Conservation (phyloP, 2,888 invertebrate genomes). For the Sinopyrophorus schimmeli region DNA sequence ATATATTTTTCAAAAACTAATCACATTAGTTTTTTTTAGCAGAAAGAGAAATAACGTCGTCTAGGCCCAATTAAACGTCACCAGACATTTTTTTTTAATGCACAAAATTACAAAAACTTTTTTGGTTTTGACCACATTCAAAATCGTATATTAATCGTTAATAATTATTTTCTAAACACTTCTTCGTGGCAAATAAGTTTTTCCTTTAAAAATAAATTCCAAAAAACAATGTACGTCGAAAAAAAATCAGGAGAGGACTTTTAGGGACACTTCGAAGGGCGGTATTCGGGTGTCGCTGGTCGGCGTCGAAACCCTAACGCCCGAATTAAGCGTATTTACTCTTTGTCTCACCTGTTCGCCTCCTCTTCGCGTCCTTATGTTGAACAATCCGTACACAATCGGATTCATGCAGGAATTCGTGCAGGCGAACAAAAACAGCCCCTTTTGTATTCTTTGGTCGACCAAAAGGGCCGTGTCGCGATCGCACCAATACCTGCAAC, state of each 20-base stretch:
- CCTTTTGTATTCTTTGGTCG: constrained; percentile 79
- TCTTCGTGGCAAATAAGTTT: too few relatives aligned
- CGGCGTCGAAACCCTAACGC: constrained; percentile 39
- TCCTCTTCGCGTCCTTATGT: constrained; percentile 64
- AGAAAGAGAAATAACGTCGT: too few relatives aligned
- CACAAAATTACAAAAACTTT: constrained; percentile 2
- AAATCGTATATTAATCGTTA: too few relatives aligned
- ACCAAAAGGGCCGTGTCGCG: constrained; percentile 68
- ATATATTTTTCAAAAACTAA: too few relatives aligned
- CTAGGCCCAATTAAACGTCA: too few relatives aligned
- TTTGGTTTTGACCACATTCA: too few relatives aligned
- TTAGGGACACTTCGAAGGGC: constrained; percentile 47
- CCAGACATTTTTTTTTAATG: not conserved
- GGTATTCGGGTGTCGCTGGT: constrained; percentile 50
- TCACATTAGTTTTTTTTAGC: too few relatives aligned
- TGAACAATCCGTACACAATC: constrained; percentile 90
- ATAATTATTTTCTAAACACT: too few relatives aligned
- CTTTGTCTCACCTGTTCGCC: constrained; percentile 53
- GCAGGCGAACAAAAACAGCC: constrained; percentile 90
- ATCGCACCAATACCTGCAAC: constrained; percentile 80
- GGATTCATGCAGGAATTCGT: constrained; percentile 97
- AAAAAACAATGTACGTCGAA: not conserved
- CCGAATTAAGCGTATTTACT: constrained; percentile 41
- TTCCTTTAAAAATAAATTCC: not conserved
- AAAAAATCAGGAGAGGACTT: constrained; percentile 26